A percentile compares a stretch with the other conserved stretches of the same genome.
Evolutionary conservation across 2,113 vertebrate genomes (phyloP).

Genomic region (Delphinapterus leucas): DNA sequence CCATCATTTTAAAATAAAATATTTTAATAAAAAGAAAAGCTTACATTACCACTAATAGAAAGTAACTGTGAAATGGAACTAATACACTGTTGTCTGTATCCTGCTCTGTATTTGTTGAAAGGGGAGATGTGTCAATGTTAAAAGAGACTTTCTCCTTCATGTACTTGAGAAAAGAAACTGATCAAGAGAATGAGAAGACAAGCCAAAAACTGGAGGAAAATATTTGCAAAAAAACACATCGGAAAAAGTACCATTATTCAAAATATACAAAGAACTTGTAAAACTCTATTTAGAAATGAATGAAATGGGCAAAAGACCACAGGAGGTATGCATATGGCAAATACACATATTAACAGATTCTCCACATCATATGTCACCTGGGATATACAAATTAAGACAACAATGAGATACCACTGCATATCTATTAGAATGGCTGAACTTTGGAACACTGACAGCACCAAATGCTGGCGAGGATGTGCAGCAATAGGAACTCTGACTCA

Average conservation of each 20-base stretch:
- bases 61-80: background rate
- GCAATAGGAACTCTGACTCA: background rate
- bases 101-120: background rate
- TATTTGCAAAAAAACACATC: background rate
- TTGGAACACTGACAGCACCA: background rate
- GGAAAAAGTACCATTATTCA: background rate
- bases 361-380: background rate
- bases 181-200: background rate
- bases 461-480: background rate
- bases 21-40: conserved; percentile 30
- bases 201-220: background rate
- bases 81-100: background rate
- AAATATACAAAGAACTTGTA: background rate
- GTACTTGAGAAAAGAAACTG: background rate
- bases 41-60: background rate
- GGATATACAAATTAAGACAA: background rate
- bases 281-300: background rate
- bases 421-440: background rate
- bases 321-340: background rate
- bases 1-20: background rate
- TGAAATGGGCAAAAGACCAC: background rate
- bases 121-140: background rate
- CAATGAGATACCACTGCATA: background rate
- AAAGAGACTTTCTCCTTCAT: background rate
- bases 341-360: background rate